Evolutionary conservation across 2,797 vertebrate species (phyloP).

Genomic region (Rhinoraja longicauda): DNA sequence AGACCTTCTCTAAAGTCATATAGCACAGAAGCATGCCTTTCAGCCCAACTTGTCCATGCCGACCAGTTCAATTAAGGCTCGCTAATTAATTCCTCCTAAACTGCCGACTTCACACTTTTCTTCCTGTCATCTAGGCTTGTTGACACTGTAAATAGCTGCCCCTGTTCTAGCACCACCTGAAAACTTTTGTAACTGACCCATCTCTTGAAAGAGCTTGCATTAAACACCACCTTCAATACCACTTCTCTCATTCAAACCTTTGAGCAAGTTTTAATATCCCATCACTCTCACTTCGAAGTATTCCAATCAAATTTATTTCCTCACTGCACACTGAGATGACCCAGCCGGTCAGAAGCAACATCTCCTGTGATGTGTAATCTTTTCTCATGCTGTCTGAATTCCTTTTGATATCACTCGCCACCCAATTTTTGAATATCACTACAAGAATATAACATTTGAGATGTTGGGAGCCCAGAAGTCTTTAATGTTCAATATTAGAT

Average conservation of each 20-base stretch:
- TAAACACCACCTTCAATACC: not conserved
- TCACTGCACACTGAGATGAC: not conserved
- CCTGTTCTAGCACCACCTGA: not conserved
- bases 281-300: no score
- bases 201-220: not conserved
- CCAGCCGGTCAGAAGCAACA: not conserved
- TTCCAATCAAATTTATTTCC: not conserved
- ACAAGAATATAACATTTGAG: no score
- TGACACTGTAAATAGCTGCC: not conserved
- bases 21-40: no score
- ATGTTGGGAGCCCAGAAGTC: no score
- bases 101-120: not conserved
- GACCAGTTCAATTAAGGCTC: not conserved
- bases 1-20: not conserved
- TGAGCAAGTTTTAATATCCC: not conserved
- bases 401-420: not conserved
- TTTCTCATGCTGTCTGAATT: not conserved
- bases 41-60: no score
- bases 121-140: not conserved
- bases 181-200: not conserved
- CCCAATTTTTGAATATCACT: no score
- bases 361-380: not conserved
- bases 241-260: not conserved
- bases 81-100: not conserved
- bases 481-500: not conserved